phyloP scores from a whole-genome alignment of 2,113 vertebrate species.

The Spea multiplicata region DNA sequence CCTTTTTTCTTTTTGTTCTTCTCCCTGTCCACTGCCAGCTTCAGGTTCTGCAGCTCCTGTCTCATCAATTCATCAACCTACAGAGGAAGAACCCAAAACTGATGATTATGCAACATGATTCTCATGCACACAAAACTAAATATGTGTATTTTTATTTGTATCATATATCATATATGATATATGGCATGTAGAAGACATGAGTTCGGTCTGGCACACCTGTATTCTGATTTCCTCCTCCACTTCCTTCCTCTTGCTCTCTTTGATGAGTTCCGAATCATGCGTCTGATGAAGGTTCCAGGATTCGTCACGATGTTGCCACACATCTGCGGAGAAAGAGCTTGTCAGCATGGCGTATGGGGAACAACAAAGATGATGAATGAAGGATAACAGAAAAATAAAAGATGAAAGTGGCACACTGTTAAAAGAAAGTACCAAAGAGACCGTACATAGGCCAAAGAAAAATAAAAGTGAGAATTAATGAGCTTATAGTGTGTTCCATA shows the following conservation, averaged over 20 bases:
- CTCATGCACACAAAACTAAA: too few species aligned
- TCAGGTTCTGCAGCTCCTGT: constrained; percentile 73
- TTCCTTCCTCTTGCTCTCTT: constrained; percentile 70
- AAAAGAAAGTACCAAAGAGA: too few species aligned
- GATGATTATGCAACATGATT: neutral
- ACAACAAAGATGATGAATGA: neutral
- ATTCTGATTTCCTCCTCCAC: constrained; percentile 76
- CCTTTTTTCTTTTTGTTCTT: constrained; percentile 53
- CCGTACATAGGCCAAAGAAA: too few species aligned
- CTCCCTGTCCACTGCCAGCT: constrained; percentile 69
- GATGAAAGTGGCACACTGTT: too few species aligned
- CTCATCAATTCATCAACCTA: constrained; percentile 82
- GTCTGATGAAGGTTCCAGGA: constrained; percentile 68
- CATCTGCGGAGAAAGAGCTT: constrained; percentile 53
- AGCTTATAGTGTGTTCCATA: too few species aligned
- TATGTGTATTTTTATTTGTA: too few species aligned
- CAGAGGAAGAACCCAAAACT: neutral
- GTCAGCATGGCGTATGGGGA: neutral
- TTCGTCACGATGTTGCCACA: constrained; percentile 74
- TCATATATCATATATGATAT: neutral
- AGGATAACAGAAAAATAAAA: too few species aligned
- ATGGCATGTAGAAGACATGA: neutral
- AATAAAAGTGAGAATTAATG: too few species aligned
- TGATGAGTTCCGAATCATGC: constrained; percentile 73
- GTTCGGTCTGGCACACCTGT: constrained; percentile 64